phyloP scores from a whole-genome alignment of 2,888 invertebrate genomes.

The Agrochola macilenta region DNA sequence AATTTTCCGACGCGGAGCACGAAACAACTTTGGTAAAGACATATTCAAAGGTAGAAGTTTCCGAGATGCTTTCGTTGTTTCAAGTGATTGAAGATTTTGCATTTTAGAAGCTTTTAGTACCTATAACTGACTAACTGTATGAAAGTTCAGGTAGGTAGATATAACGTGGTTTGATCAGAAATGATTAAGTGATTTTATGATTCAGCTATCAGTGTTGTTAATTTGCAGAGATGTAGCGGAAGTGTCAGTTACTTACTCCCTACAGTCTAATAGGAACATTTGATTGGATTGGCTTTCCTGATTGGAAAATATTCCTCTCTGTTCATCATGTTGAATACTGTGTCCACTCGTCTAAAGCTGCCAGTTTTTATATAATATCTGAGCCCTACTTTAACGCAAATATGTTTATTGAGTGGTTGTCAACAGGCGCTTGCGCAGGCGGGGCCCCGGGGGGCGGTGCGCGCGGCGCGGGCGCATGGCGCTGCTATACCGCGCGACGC shows the following conservation, averaged over 20 bases:
- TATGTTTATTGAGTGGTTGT: slow-evolving; percentile 39
- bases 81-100: slow-evolving; percentile 38
- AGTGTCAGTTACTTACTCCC: background rate
- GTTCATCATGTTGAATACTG: background rate
- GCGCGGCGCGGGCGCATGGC: slow-evolving; percentile 92
- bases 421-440: slow-evolving; percentile 82
- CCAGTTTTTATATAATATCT: no score
- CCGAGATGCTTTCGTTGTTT: slow-evolving; percentile 36
- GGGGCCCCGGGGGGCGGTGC: slow-evolving; percentile 84
- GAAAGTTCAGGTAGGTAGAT: slow-evolving; percentile 7
- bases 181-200: slow-evolving; percentile 6
- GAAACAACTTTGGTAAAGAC: slow-evolving; percentile 37
- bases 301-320: background rate
- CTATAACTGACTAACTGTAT: slow-evolving; percentile 26
- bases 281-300: background rate
- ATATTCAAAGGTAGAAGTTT: slow-evolving; percentile 33
- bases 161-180: slow-evolving; percentile 15
- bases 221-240: background rate
- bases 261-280: background rate
- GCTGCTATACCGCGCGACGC: slow-evolving; percentile 95
- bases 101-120: slow-evolving; percentile 23
- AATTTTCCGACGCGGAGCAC: slow-evolving; percentile 31
- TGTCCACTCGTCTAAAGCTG: background rate
- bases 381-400: background rate
- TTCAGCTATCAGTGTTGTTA: background rate